A percentile compares a stretch with the other conserved stretches of the same genome.
Evolutionary conservation across 2,797 vertebrate genomes (phyloP).

Genomic region (Monodelphis domestica): DNA sequence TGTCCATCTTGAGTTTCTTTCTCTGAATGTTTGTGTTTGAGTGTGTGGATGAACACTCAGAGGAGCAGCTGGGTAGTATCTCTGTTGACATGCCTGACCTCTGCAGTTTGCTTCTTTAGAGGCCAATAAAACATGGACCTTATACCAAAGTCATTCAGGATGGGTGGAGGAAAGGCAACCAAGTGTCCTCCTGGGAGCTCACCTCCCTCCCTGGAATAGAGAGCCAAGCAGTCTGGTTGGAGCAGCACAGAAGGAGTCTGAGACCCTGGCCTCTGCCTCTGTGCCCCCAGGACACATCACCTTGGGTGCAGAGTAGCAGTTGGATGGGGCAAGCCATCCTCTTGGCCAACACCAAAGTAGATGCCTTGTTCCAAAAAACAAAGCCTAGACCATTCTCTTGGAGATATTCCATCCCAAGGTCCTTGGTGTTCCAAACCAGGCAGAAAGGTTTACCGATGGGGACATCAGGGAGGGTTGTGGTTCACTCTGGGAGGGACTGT

Average conservation of each 20-base stretch:
- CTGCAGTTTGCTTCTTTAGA: constrained; percentile 40
- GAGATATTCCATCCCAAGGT: constrained; percentile 29
- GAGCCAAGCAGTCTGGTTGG: background rate
- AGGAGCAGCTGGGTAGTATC: constrained; percentile 58
- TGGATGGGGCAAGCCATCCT: constrained; percentile 18
- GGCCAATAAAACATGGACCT: constrained; percentile 57
- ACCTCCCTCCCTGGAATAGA: constrained; percentile 47
- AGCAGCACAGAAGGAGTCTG: constrained; percentile 14
- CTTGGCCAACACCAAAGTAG: constrained; percentile 20
- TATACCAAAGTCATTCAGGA: constrained; percentile 48
- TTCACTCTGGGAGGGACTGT: background rate
- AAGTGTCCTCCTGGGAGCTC: constrained; percentile 53
- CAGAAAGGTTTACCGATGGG: constrained; percentile 41
- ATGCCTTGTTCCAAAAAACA: constrained; percentile 16
- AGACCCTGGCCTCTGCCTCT: constrained; percentile 33
- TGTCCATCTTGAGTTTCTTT: background rate
- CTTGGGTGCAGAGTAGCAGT: constrained; percentile 13
- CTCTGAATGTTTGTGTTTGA: background rate
- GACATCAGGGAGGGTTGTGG: constrained; percentile 17
- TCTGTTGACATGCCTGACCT: constrained; percentile 58
- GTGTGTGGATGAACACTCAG: background rate
- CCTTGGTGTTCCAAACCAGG: constrained; percentile 7
- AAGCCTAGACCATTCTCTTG: constrained; percentile 19
- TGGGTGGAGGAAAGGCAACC: constrained; percentile 41
- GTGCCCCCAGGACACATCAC: background rate